Conservation (phyloP, 2,888 invertebrate genomes). For the Dioctria linearis region DNA sequence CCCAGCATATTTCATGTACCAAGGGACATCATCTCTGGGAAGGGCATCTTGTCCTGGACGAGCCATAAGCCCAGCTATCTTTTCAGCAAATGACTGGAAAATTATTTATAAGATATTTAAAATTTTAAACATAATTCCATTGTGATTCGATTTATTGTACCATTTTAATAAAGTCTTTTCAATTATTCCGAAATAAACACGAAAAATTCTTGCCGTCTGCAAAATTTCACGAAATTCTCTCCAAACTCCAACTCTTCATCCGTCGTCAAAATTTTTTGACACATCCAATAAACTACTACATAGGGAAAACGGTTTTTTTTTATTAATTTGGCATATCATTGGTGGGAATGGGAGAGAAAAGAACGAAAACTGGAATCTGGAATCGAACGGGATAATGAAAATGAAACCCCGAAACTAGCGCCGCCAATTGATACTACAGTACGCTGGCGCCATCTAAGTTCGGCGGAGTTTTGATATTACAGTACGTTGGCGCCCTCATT, state of each 20-base stretch:
- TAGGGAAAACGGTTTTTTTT: too few relatives aligned
- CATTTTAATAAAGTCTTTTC: slow-evolving; percentile 18
- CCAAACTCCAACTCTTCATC: slow-evolving; percentile 6
- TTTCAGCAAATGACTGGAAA: slow-evolving; percentile 82
- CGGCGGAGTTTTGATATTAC: too few relatives aligned
- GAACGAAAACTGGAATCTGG: too few relatives aligned
- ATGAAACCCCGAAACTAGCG: too few relatives aligned
- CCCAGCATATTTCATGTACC: slow-evolving; percentile 92
- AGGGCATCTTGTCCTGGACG: slow-evolving; percentile 83
- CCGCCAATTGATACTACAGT: too few relatives aligned
- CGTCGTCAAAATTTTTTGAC: slow-evolving; percentile 42
- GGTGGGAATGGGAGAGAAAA: too few relatives aligned
- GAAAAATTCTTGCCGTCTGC: not conserved
- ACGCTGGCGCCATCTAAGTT: too few relatives aligned
- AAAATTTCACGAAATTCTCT: not conserved
- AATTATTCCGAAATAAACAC: not conserved
- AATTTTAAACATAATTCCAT: slow-evolving; percentile 10
- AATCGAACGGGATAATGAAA: too few relatives aligned
- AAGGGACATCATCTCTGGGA: slow-evolving; percentile 87
- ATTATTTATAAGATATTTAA: slow-evolving; percentile 61
- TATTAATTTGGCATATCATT: too few relatives aligned
- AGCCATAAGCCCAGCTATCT: slow-evolving; percentile 84
- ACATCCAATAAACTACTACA: slow-evolving; percentile 20
- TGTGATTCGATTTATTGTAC: not conserved
- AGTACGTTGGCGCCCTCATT: too few relatives aligned